A percentile compares a stretch with the other conserved stretches of the same genome.
These are phyloP conservation scores for Paramisgurnus dabryanus DNA, from an alignment of 2,113 vertebrate species.

Conservation along the genomic window DNA sequence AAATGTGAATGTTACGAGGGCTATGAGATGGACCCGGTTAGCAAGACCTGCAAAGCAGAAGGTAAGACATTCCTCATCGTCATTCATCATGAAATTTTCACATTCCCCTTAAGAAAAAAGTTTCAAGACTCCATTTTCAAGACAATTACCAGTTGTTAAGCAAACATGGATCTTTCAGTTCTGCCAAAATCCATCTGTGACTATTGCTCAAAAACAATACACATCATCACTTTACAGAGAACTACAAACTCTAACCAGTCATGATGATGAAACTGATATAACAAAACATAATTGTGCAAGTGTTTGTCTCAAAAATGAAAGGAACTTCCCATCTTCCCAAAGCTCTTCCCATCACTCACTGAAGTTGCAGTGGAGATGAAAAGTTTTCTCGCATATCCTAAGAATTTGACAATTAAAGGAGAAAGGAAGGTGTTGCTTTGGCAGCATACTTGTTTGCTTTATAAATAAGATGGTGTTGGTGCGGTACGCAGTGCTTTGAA, in stretches of 20 bases:
- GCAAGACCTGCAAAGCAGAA: conserved; percentile 96
- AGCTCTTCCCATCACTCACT: background rate
- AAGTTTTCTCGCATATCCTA: background rate
- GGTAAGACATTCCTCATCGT: conserved; percentile 77
- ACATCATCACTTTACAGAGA: too few relatives aligned
- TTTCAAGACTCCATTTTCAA: too few relatives aligned
- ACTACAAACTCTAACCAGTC: too few relatives aligned
- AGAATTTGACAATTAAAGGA: background rate
- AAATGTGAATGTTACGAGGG: conserved; percentile 97
- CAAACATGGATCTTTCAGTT: too few relatives aligned
- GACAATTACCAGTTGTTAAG: too few relatives aligned
- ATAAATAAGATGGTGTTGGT: conserved; percentile 35
- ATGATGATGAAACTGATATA: too few relatives aligned
- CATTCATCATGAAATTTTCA: too few relatives aligned
- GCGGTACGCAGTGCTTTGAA: background rate
- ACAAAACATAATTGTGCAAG: too few relatives aligned
- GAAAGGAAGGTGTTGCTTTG: background rate
- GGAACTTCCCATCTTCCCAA: background rate
- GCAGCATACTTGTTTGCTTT: conserved; percentile 52
- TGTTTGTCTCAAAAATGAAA: background rate
- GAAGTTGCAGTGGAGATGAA: background rate
- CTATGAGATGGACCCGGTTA: conserved; percentile 93
- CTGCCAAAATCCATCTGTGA: too few relatives aligned
- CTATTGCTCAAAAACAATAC: too few relatives aligned
- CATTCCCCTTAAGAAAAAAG: too few relatives aligned